A percentile compares a stretch with the other conserved stretches of the same genome.
Evolutionary conservation across 2,888 invertebrate genomes (phyloP).

Genomic region (Chrysodeixis includens): DNA sequence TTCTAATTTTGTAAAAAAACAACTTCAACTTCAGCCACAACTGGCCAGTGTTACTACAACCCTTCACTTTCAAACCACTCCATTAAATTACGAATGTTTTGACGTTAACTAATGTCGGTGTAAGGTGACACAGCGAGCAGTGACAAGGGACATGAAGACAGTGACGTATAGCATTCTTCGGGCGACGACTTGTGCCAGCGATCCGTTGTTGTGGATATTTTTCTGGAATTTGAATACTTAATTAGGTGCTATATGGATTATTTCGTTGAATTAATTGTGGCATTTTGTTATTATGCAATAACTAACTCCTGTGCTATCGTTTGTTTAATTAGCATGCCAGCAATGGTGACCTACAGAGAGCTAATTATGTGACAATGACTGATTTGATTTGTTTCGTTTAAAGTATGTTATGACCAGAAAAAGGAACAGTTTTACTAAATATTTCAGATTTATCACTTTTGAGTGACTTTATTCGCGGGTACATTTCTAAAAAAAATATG

Average conservation of each 20-base stretch:
- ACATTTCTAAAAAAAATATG: no score
- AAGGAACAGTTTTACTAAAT: no score
- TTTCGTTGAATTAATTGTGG: no score
- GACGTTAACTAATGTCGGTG: slow-evolving; percentile 38
- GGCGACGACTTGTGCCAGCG: slow-evolving; percentile 40
- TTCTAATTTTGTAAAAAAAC: neutral
- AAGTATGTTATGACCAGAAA: no score
- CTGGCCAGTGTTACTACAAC: neutral
- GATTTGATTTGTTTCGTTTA: no score
- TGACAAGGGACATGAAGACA: slow-evolving; percentile 43
- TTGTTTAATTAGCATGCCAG: no score
- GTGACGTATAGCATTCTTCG: slow-evolving; percentile 36
- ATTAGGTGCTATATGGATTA: neutral
- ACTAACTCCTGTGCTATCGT: no score
- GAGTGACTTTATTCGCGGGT: no score
- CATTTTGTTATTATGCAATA: no score
- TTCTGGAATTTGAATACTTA: slow-evolving; percentile 28
- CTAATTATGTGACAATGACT: no score
- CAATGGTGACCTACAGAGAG: no score
- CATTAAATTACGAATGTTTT: neutral
- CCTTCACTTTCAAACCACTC: neutral
- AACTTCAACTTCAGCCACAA: neutral
- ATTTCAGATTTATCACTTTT: no score
- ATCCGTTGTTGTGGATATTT: slow-evolving; percentile 41
- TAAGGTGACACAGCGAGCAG: slow-evolving; percentile 39